Percentiles rank a stretch among this genome's conserved stretches.
These are phyloP conservation scores for Cantharis nigra DNA, from an alignment of 2,888 invertebrate genomes.

Conservation along the genomic window DNA sequence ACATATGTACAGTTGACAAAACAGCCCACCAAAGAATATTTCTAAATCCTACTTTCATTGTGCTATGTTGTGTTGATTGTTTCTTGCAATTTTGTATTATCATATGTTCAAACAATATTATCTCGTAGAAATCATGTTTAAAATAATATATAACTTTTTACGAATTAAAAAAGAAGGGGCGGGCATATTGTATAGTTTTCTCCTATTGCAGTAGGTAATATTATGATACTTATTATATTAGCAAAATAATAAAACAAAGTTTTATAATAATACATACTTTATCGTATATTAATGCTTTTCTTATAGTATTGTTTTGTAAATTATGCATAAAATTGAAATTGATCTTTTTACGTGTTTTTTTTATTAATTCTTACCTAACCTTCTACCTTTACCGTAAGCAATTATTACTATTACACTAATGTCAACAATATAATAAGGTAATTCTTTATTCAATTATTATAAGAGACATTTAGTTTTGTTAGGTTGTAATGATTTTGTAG, in stretches of 20 bases:
- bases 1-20: too few relatives aligned
- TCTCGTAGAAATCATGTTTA: too few relatives aligned
- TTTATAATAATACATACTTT: background rate
- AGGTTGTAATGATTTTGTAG: background rate
- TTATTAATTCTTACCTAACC: background rate
- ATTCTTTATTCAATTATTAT: background rate
- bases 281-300: background rate
- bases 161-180: too few relatives aligned
- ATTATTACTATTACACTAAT: background rate
- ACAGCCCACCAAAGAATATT: too few relatives aligned
- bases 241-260: background rate
- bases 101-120: too few relatives aligned
- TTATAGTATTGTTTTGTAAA: background rate
- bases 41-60: too few relatives aligned
- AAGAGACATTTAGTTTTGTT: background rate
- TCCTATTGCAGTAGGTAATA: background rate
- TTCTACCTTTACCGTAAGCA: background rate
- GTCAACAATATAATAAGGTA: background rate
- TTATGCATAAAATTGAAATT: background rate
- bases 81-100: too few relatives aligned
- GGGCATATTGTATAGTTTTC: too few relatives aligned
- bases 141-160: too few relatives aligned
- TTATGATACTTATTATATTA: background rate
- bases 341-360: background rate
- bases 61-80: too few relatives aligned